Evolutionary conservation across 1,140 invertebrate species (phyloP).

Genomic region (Zaprionus ornatus): DNA sequence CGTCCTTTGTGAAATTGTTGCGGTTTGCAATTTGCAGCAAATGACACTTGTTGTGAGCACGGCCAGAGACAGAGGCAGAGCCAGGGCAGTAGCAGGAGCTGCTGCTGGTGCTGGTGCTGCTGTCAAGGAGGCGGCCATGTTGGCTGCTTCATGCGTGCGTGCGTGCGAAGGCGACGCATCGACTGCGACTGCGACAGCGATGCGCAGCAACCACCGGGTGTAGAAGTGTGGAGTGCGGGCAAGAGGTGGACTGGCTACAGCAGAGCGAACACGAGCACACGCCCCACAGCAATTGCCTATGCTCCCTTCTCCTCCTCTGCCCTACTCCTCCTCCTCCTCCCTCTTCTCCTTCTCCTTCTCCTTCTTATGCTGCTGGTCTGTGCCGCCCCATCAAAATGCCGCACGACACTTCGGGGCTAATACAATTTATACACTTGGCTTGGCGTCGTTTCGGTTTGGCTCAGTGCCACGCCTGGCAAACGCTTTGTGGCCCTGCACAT

Average conservation of each 20-base stretch:
- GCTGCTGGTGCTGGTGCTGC: not conserved
- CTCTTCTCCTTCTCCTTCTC: not conserved
- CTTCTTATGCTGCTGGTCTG: not conserved
- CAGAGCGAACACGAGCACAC: not conserved
- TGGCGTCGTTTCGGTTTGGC: conserved; percentile 78
- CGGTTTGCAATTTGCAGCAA: conserved; percentile 83
- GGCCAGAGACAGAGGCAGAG: not conserved
- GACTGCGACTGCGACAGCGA: conserved; percentile 26
- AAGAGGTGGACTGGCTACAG: not conserved
- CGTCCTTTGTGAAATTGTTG: conserved; percentile 80
- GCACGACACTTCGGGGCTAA: conserved; percentile 77
- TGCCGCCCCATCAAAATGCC: conserved; percentile 45
- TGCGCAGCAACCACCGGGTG: conserved; percentile 69
- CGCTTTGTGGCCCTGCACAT: conserved; percentile 4
- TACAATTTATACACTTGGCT: conserved; percentile 81
- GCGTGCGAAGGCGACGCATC: conserved; percentile 20
- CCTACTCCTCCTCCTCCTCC: not conserved
- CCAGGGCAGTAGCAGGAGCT: conserved; percentile 8
- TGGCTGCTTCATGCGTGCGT: conserved; percentile 56
- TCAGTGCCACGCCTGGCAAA: conserved; percentile 61
- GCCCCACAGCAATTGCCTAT: conserved; percentile 54
- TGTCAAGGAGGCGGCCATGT: conserved; percentile 60
- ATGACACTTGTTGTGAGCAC: conserved; percentile 73
- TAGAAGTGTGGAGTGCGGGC: not conserved
- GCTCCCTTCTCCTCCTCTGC: conserved; percentile 1